Percentiles rank a stretch among this genome's conserved stretches.
Evolutionary conservation across 2,888 invertebrate genomes (phyloP).

Genomic region (Aphidoletes aphidimyza): DNA sequence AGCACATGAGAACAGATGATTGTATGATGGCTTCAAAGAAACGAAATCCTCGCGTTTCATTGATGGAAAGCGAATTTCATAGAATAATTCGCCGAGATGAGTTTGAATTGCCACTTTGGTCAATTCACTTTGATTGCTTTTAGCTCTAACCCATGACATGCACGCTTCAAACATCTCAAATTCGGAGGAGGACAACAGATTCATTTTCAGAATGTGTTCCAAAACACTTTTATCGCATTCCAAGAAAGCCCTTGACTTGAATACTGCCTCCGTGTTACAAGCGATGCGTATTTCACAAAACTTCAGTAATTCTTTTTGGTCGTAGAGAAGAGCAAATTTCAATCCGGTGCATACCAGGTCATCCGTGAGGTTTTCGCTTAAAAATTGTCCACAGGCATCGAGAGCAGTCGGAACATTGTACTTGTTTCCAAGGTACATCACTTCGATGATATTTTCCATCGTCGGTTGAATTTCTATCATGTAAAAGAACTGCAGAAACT

Average conservation of each 20-base stretch:
- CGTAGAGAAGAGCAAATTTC: background rate
- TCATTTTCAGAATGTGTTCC: background rate
- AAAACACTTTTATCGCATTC: background rate
- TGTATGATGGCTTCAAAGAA: too few species aligned
- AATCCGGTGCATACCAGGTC: background rate
- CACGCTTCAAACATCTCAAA: background rate
- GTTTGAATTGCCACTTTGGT: background rate
- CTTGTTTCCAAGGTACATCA: background rate
- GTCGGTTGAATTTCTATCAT: background rate
- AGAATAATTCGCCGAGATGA: background rate
- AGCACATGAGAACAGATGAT: too few species aligned
- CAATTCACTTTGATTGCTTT: background rate
- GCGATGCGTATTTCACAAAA: background rate
- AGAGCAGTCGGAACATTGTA: background rate
- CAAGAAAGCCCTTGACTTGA: background rate
- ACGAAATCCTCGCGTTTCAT: too few species aligned
- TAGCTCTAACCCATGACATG: background rate
- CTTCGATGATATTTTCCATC: background rate
- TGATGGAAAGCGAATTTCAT: background rate
- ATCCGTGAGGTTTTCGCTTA: background rate
- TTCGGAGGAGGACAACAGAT: background rate
- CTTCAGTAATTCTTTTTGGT: background rate
- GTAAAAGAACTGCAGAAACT: background rate
- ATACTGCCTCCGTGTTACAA: background rate
- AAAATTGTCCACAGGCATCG: background rate